Base-by-base conservation (phyloP, 2,888 invertebrate genomes). In the Hirtodrosophila alboralis region DNA sequence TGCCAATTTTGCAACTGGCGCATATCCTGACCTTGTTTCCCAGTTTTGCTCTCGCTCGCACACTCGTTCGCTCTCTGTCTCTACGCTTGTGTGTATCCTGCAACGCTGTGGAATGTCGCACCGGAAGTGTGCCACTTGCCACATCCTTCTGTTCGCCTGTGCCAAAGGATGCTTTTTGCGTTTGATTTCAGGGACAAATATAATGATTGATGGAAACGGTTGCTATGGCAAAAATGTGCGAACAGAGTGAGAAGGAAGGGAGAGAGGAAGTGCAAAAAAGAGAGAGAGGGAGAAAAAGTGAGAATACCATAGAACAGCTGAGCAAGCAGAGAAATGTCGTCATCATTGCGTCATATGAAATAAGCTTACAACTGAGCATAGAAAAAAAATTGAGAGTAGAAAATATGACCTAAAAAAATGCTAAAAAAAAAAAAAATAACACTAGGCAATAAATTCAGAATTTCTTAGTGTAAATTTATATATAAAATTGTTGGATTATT, bases 111-210 rank as follows among this genome's bases (percentile, higher is more conserved):
- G 73, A 75, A 78, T 77, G 73, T 31, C 16, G 43, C 12, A 59
- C 67, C 84, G 80, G 75, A 85, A 72, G 56, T 62, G 36, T 8
- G n/a, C n/a, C 21, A 43, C 64, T 54, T 54, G 67, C 69, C 43
- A 48, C 38, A 16, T 28, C 31, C 51, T 75, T 34, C 84, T 89
- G 89, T 52, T 69, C 54, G 72, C 88, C 89, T 83, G 70, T 38
- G 75, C 31, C 28, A 38, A 58, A 83, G 81, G 84, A 89, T 89
- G 87, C 88, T 89, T 89, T 88, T 88, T 89, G 87, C 87, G 87
- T 88, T 89, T 88, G 89, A 88, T 89, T 89, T 89, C 87, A 88
- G 88, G 87, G 87, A 88, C 88, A 86, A 80, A 71, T 81, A 64
- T 75, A 72, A 84, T 87, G 86, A 86, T 86, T 87, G 86, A 86